Percentiles rank a stretch among this genome's conserved stretches.
Conservation (phyloP, 1,140 invertebrate species). For the Hyles euphorbiae region DNA sequence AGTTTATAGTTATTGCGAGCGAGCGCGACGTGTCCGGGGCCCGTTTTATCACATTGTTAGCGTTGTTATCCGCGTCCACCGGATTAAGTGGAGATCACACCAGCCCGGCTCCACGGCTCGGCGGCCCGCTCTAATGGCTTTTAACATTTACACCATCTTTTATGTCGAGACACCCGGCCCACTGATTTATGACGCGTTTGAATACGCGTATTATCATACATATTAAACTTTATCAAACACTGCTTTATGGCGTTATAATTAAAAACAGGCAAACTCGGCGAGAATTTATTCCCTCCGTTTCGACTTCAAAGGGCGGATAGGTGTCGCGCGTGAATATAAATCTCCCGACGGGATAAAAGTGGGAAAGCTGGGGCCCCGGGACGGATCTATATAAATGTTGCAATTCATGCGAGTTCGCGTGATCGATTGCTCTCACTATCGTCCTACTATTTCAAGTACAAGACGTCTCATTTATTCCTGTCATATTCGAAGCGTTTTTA, state of each 20-base stretch:
- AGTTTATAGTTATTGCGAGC: slow-evolving; percentile 74
- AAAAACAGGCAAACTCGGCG: slow-evolving; percentile 48
- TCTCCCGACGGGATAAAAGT: slow-evolving; percentile 51
- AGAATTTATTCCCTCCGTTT: slow-evolving; percentile 56
- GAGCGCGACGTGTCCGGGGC: slow-evolving; percentile 57
- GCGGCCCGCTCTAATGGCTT: slow-evolving; percentile 38
- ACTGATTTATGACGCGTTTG: slow-evolving; percentile 15
- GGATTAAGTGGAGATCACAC: slow-evolving; percentile 66
- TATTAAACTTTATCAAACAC: slow-evolving; percentile 32
- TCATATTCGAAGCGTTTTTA: slow-evolving; percentile 51
- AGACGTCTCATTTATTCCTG: slow-evolving; percentile 53
- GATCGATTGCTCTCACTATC: slow-evolving; percentile 54
- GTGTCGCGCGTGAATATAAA: slow-evolving; percentile 59
- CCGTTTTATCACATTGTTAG: slow-evolving; percentile 72
- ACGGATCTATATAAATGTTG: slow-evolving; percentile 58
- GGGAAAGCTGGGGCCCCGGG: slow-evolving; percentile 39
- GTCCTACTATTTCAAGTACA: slow-evolving; percentile 54
- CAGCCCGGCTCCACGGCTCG: slow-evolving; percentile 32
- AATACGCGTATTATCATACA: slow-evolving; percentile 13
- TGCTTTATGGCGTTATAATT: slow-evolving; percentile 60
- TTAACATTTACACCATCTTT: slow-evolving; percentile 39
- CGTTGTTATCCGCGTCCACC: slow-evolving; percentile 66
- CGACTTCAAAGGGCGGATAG: slow-evolving; percentile 62
- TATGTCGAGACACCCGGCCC: slow-evolving; percentile 15
- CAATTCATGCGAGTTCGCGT: slow-evolving; percentile 47